These are phyloP conservation scores for Acomys russatus DNA, from an alignment of 2,797 vertebrate species.

Conservation along the genomic window DNA sequence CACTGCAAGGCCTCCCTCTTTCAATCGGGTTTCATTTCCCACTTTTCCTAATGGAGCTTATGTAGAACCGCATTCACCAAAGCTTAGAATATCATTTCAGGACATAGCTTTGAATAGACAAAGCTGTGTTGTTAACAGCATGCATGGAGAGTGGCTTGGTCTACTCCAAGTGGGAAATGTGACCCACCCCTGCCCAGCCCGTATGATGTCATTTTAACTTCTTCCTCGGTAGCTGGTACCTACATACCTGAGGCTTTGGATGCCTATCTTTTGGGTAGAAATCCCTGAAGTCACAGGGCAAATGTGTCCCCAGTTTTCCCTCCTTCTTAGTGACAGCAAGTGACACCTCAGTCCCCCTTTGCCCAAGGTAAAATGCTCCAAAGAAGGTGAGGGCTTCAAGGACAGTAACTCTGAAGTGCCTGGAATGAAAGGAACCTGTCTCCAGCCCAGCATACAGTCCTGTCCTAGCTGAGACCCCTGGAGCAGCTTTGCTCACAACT, in stretches of 20 bases:
- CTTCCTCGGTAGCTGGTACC: neutral
- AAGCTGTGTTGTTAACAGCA: too few relatives aligned
- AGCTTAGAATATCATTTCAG: neutral
- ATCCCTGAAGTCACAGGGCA: neutral
- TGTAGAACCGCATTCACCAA: neutral
- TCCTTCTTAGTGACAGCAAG: rapidly evolving
- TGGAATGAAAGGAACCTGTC: too few relatives aligned
- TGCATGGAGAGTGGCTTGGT: neutral
- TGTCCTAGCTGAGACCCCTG: neutral
- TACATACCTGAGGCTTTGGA: neutral
- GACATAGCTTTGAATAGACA: neutral
- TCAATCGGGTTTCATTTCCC: neutral
- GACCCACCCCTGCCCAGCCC: neutral
- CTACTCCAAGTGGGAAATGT: neutral
- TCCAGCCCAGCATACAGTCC: neutral
- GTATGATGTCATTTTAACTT: neutral
- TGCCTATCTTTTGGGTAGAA: neutral
- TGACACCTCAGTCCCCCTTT: neutral
- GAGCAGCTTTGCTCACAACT: too few relatives aligned
- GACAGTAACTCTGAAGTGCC: neutral
- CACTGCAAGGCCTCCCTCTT: neutral
- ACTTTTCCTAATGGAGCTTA: neutral
- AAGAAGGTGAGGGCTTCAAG: rapidly evolving
- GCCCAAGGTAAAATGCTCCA: rapidly evolving
- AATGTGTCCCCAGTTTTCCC: neutral